Evolutionary conservation across 2,797 vertebrate genomes (phyloP).

Genomic region (Poecilia picta): DNA sequence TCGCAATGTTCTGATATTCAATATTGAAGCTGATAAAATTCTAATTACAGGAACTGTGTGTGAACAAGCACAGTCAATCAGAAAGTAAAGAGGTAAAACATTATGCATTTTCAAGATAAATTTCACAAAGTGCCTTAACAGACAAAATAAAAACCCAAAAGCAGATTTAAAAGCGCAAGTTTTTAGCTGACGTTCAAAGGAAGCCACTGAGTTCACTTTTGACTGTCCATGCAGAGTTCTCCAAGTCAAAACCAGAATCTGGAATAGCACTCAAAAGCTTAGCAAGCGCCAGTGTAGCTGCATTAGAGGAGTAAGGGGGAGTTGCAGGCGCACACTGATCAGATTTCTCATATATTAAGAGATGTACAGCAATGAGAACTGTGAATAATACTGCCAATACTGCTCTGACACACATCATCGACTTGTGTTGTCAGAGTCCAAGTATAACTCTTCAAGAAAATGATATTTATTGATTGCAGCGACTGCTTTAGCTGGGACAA

Average conservation of each 20-base stretch:
- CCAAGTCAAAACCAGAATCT: background rate
- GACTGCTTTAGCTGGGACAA: background rate
- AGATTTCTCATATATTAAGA: conserved; percentile 1
- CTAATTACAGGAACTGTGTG: background rate
- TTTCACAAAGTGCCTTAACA: too few species aligned
- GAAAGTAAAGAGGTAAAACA: too few species aligned
- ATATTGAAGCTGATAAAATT: background rate
- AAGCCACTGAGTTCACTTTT: too few species aligned
- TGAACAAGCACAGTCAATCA: too few species aligned
- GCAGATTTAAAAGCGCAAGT: too few species aligned
- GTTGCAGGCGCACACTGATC: background rate
- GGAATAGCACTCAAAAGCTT: background rate
- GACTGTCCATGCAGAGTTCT: background rate
- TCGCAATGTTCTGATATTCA: background rate
- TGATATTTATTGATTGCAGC: background rate
- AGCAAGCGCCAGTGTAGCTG: background rate
- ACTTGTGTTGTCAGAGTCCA: background rate
- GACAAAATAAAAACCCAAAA: too few species aligned
- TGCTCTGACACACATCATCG: background rate
- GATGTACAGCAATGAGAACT: background rate
- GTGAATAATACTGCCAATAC: background rate
- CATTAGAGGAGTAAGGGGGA: background rate
- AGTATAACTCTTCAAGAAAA: background rate
- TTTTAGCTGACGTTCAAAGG: too few species aligned
- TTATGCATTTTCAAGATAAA: too few species aligned